Percentiles rank a stretch among this genome's conserved stretches.
phyloP scores from a whole-genome alignment of 2,113 vertebrate genomes.

The Anarrhichthys ocellatus region DNA sequence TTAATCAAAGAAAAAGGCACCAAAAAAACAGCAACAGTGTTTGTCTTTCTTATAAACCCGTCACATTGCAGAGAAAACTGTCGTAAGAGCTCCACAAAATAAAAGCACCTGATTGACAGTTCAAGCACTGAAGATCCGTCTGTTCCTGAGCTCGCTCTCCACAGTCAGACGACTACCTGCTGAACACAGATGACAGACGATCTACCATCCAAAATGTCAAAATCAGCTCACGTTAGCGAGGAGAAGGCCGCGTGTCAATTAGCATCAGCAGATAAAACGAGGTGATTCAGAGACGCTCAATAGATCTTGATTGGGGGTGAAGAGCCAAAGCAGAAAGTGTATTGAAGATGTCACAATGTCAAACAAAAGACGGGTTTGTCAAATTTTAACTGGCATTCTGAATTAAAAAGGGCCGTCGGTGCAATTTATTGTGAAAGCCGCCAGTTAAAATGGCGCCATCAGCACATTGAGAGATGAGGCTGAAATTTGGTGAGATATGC shows the following conservation, averaged over 20 bases:
- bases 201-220: slow-evolving; percentile 10
- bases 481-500: slow-evolving; percentile 15
- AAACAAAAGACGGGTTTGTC: slow-evolving; percentile 9
- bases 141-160: slow-evolving; percentile 5
- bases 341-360: slow-evolving; percentile 5
- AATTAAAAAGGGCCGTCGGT: slow-evolving; percentile 24
- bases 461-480: slow-evolving; percentile 19
- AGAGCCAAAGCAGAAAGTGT: background rate
- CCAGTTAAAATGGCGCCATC: slow-evolving; percentile 5
- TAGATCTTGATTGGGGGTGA: slow-evolving; percentile 9
- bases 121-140: slow-evolving; percentile 1
- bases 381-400: slow-evolving; percentile 21
- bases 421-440: slow-evolving; percentile 14
- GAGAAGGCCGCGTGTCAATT: slow-evolving; percentile 8
- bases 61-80: slow-evolving; percentile 7
- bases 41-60: slow-evolving; percentile 4
- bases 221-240: slow-evolving; percentile 1
- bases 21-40: background rate
- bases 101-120: slow-evolving; percentile 43
- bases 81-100: background rate
- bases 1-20: background rate
- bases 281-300: slow-evolving; percentile 9
- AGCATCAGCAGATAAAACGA: background rate
- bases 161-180: slow-evolving; percentile 34
- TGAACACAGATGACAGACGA: slow-evolving; percentile 34